phyloP scores from a whole-genome alignment of 1,140 invertebrate species.

The Colletes gigas region DNA sequence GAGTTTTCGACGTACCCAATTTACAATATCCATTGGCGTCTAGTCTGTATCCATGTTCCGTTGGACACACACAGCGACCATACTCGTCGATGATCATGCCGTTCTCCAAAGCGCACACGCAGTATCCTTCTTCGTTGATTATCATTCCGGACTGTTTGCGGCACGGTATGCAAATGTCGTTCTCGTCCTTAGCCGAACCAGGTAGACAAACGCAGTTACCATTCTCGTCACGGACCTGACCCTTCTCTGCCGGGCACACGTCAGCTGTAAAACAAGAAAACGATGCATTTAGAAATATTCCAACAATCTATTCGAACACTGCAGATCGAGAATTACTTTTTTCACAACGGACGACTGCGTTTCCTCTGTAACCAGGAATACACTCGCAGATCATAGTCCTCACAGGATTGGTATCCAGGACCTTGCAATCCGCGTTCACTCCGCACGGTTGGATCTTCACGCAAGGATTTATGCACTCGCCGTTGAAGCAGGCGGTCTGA shows the following conservation, averaged over 20 bases:
- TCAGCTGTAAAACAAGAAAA: conserved; percentile 79
- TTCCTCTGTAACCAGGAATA: conserved; percentile 90
- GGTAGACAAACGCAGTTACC: conserved; percentile 89
- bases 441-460: conserved; percentile 90
- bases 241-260: conserved; percentile 86
- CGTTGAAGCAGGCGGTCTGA: conserved; percentile 90
- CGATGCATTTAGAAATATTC: not conserved
- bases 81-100: conserved; percentile 88
- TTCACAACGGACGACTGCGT: conserved; percentile 89
- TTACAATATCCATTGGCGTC: conserved; percentile 86
- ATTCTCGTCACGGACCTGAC: conserved; percentile 85
- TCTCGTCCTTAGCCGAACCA: conserved; percentile 87
- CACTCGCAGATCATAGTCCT: conserved; percentile 95
- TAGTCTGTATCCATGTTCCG: conserved; percentile 86
- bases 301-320: not conserved
- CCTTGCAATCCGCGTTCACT: conserved; percentile 89
- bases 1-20: conserved; percentile 69
- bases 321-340: conserved; percentile 80
- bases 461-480: conserved; percentile 92
- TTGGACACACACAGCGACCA: conserved; percentile 89
- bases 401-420: conserved; percentile 90
- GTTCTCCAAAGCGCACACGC: conserved; percentile 89
- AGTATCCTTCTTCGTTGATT: conserved; percentile 88
- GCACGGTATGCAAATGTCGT: conserved; percentile 89
- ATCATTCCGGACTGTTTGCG: conserved; percentile 86